Base-by-base conservation (phyloP, 1,140 invertebrate species). In the Cydia pomonella region DNA sequence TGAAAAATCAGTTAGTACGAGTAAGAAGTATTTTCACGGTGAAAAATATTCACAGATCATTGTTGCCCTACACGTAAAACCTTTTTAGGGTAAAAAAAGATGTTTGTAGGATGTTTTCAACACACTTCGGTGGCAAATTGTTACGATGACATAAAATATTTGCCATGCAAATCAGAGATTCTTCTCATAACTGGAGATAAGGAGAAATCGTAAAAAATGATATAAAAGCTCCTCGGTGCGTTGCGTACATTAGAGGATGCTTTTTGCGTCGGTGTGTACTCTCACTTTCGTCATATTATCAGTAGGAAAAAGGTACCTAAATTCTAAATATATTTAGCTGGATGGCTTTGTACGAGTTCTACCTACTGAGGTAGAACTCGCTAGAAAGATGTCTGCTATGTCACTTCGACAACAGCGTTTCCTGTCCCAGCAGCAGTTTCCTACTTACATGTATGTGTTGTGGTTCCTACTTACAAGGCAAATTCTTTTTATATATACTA, bases 91-190 rank as follows among this genome's bases (percentile, higher is more conserved):
- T 41, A 25, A 72, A 50, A n/a, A 72, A 47, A 44, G 41, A 47
- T 50, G 25, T 25, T 47, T 10, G 21, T 21, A 59, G 12, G 21
- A 12, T 23, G 18, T 72, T 72, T 50, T 72, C 21, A 47, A 72
- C 41, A 29, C 64, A 21, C 71, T 23, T 25, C 25, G 18, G 12
- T 29, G 71, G 47, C 71, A 72, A 72, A 72, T 72, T 72, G 71
- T 72, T 72, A 72, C 44, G 71, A 72, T 72, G 41, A 47, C 71
- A 72, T 72, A 72, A 72, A 69, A 72, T 53, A 72, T 72, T 72
- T 50, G n/a, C 41, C 23, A 72, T 72, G 71, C 71, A 72, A 27
- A 72, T 47, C 71, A 72, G 71, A 47, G 13, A 72, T 72, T 72
- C 44, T 44, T 41, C 21, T 25, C 71, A 50, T 72, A 72, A 72